Percentiles rank a stretch among this genome's conserved stretches.
phyloP scores from a whole-genome alignment of 2,113 vertebrate species.

The Nothocercus julius region DNA sequence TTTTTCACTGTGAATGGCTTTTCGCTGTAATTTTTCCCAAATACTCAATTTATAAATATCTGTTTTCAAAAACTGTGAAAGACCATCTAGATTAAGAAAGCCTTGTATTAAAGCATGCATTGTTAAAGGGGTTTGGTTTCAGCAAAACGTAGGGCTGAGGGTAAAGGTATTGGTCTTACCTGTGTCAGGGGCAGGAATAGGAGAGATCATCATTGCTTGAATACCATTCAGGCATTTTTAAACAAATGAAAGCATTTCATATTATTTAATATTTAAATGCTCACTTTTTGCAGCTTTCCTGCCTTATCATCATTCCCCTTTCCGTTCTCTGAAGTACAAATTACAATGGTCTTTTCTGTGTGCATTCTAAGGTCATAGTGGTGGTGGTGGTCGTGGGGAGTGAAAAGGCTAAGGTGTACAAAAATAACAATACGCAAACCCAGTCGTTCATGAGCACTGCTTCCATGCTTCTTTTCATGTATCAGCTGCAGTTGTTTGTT shows the following conservation, averaged over 20 bases:
- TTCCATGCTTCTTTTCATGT: background rate
- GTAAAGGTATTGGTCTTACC: background rate
- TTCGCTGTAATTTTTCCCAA: background rate
- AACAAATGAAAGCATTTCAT: background rate
- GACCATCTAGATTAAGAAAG: slow-evolving; percentile 5
- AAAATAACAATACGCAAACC: background rate
- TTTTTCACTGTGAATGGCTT: background rate
- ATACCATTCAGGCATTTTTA: background rate
- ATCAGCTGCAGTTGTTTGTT: background rate
- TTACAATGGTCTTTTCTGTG: background rate
- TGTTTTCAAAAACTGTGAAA: background rate
- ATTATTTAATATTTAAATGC: background rate
- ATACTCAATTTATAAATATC: background rate
- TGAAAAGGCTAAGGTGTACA: background rate
- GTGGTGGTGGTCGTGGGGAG: background rate
- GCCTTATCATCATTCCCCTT: background rate
- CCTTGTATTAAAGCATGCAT: background rate
- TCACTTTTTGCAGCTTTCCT: background rate
- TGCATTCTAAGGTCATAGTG: background rate
- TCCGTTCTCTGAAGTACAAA: background rate
- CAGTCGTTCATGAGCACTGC: background rate
- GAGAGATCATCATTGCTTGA: background rate
- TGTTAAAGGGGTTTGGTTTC: background rate
- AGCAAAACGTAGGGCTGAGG: background rate
- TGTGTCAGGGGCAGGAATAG: background rate